Evolutionary conservation across 2,797 vertebrate genomes (phyloP).

Genomic region (Brachymystax lenok): DNA sequence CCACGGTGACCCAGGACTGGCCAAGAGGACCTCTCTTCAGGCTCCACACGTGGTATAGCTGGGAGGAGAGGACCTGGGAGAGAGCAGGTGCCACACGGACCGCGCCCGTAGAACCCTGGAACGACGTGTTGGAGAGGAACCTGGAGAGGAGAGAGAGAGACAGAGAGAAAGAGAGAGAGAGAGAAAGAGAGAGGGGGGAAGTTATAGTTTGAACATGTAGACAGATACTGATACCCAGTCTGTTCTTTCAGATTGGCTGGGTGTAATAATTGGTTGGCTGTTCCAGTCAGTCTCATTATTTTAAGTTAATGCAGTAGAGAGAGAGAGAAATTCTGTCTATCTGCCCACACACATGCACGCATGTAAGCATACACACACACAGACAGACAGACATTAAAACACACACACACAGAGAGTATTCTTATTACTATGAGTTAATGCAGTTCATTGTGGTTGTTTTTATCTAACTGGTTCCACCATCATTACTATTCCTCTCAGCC

Average conservation of each 20-base stretch:
- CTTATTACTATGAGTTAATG: slow-evolving; percentile 74
- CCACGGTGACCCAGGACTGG: slow-evolving; percentile 89
- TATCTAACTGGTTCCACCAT: slow-evolving; percentile 56
- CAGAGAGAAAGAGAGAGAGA: background rate
- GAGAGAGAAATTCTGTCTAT: background rate
- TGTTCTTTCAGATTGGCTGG: background rate
- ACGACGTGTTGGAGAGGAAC: slow-evolving; percentile 88
- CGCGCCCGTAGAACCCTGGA: slow-evolving; percentile 82
- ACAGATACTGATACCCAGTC: background rate
- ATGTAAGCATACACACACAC: background rate
- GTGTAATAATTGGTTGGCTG: slow-evolving; percentile 1
- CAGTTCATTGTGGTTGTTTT: slow-evolving; percentile 60
- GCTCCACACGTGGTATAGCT: slow-evolving; percentile 87
- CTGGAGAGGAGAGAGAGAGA: slow-evolving; percentile 59
- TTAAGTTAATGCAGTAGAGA: background rate
- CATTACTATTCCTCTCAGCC: slow-evolving; percentile 70
- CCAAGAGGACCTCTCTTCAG: slow-evolving; percentile 84
- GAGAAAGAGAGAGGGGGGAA: background rate
- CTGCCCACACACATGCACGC: background rate
- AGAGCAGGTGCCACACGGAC: slow-evolving; percentile 71
- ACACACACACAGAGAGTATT: slow-evolving; percentile 20
- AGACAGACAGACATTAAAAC: background rate
- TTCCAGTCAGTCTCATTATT: slow-evolving; percentile 2
- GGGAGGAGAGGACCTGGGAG: slow-evolving; percentile 78
- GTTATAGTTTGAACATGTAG: background rate